Percentiles rank a stretch among this genome's conserved stretches.
Evolutionary conservation across 2,113 vertebrate species (phyloP).

Genomic region (Potamarius usumacintae): DNA sequence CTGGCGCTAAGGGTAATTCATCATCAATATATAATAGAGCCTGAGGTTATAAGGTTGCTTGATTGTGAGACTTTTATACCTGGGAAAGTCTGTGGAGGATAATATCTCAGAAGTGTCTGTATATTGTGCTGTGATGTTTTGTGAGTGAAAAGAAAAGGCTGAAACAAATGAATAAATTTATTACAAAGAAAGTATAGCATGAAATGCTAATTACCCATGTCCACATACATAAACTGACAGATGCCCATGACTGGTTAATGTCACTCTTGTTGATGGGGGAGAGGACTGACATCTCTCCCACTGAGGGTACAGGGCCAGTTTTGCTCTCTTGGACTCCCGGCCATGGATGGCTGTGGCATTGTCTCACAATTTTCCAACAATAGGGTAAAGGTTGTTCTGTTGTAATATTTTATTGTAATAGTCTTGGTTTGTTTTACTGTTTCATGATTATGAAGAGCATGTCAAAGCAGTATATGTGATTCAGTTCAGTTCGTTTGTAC

Average conservation of each 20-base stretch:
- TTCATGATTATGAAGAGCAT: neutral
- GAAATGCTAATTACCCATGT: neutral
- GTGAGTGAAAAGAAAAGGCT: neutral
- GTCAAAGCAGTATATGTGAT: neutral
- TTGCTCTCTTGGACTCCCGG: neutral
- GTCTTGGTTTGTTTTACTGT: neutral
- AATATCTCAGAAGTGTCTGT: neutral
- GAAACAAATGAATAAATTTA: neutral
- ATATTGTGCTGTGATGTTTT: conserved; percentile 2
- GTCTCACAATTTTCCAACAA: neutral
- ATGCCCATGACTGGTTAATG: neutral
- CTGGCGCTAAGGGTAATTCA: conserved; percentile 69
- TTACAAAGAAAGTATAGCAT: neutral
- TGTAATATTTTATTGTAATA: neutral
- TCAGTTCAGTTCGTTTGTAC: too few species aligned
- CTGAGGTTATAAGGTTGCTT: neutral
- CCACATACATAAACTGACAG: neutral
- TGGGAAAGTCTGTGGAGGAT: conserved; percentile 6
- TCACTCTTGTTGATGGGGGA: neutral
- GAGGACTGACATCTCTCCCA: neutral
- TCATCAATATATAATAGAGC: conserved; percentile 59
- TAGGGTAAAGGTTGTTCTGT: neutral
- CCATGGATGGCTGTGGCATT: neutral
- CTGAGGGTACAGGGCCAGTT: neutral
- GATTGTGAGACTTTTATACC: conserved; percentile 5